Percentiles rank a stretch among this genome's conserved stretches.
Evolutionary conservation across 2,797 vertebrate genomes (phyloP).

Genomic region (Uromys caudimaculatus): DNA sequence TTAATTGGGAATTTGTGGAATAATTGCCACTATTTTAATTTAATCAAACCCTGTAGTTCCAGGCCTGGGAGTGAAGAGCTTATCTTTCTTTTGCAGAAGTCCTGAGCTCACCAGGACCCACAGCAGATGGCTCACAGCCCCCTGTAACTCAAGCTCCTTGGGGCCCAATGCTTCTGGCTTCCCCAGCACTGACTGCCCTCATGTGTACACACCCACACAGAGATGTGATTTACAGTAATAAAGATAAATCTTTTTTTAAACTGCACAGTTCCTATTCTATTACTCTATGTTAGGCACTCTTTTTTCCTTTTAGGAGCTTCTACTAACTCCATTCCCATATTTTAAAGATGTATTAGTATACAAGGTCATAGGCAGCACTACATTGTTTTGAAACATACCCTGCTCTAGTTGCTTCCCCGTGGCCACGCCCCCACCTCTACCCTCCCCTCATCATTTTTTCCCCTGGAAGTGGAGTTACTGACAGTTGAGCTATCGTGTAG

Average conservation of each 20-base stretch:
- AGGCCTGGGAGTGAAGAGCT: background rate
- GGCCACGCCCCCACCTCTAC: too few species aligned
- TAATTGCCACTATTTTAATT: background rate
- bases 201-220: background rate
- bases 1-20: background rate
- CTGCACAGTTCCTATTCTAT: background rate
- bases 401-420: too few species aligned
- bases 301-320: background rate
- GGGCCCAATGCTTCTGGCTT: background rate
- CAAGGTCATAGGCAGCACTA: too few species aligned
- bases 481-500: background rate
- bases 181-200: too few species aligned
- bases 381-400: background rate
- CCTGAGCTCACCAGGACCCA: background rate
- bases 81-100: background rate
- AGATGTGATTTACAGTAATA: background rate
- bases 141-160: background rate
- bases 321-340: conserved; percentile 11
- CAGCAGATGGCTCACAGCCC: background rate
- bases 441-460: background rate
- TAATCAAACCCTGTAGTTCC: background rate
- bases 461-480: background rate
- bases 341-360: background rate
- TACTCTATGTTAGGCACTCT: background rate
- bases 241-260: background rate